Percentiles rank a stretch among this genome's conserved stretches.
Conservation (phyloP, 1,140 invertebrate genomes). For the Hyposmocoma kahamanoa region DNA sequence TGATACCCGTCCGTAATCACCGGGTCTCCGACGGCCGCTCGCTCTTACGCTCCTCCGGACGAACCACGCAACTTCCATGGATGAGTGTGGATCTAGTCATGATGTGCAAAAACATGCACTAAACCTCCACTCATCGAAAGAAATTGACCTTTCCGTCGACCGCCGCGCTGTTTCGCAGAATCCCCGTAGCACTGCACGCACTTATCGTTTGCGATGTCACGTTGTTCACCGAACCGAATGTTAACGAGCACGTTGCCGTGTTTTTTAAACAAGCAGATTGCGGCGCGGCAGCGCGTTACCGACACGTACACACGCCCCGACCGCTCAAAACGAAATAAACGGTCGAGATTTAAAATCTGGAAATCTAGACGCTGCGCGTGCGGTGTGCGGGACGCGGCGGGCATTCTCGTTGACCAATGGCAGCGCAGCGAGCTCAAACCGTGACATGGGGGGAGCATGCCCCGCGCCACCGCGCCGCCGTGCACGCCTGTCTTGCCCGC, state of each 20-base stretch:
- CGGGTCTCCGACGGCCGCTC: conserved; percentile 20
- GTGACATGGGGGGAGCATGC: conserved; percentile 40
- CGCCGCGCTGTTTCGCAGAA: conserved; percentile 17
- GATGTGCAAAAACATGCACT: conserved; percentile 70
- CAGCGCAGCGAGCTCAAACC: conserved; percentile 47
- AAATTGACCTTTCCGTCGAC: conserved; percentile 59
- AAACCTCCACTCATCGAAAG: conserved; percentile 74
- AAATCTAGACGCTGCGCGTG: conserved; percentile 63
- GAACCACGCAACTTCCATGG: conserved; percentile 71
- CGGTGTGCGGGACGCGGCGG: conserved; percentile 27
- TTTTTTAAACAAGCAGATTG: conserved; percentile 42
- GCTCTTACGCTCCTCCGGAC: conserved; percentile 25
- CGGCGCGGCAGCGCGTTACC: conserved; percentile 28
- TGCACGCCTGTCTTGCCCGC: not conserved
- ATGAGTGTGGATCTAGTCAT: conserved; percentile 76
- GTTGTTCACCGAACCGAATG: conserved; percentile 47
- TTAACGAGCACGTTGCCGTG: conserved; percentile 61
- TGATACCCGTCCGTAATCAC: conserved; percentile 47
- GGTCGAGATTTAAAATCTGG: conserved; percentile 72
- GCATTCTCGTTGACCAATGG: conserved; percentile 34
- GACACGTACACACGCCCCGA: conserved; percentile 33
- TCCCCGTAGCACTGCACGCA: conserved; percentile 55
- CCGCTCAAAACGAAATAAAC: conserved; percentile 65
- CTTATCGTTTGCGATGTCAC: conserved; percentile 59
- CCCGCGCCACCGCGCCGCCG: conserved; percentile 30